Evolutionary conservation across 2,797 vertebrate genomes (phyloP).

Genomic region (Halcyon leucocephala): DNA sequence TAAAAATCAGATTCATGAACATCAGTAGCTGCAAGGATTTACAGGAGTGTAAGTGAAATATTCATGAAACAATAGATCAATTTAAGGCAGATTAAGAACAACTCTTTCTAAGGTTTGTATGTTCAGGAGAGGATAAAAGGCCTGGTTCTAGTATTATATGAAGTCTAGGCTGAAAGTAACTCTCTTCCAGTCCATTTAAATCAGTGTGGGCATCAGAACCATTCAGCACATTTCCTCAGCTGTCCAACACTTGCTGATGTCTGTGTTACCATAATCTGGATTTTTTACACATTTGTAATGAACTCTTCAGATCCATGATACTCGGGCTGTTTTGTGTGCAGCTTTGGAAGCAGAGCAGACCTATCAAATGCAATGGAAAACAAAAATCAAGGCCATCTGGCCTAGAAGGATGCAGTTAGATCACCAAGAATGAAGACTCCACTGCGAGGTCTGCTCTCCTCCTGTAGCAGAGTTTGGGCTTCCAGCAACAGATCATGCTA

Average conservation of each 20-base stretch:
- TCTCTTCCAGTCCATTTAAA: background rate
- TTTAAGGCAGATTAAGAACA: background rate
- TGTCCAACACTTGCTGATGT: slow-evolving; percentile 22
- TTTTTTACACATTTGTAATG: slow-evolving; percentile 43
- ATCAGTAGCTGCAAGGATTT: background rate
- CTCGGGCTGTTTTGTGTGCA: slow-evolving; percentile 14
- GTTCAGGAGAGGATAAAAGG: background rate
- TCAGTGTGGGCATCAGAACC: background rate
- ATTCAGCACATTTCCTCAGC: slow-evolving; percentile 1
- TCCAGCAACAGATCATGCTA: background rate
- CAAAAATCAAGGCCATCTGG: slow-evolving; percentile 35
- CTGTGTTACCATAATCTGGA: slow-evolving; percentile 10
- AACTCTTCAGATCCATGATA: slow-evolving; percentile 24
- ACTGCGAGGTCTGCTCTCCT: background rate
- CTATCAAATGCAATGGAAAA: slow-evolving; percentile 54
- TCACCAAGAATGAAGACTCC: slow-evolving; percentile 3
- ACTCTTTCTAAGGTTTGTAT: background rate
- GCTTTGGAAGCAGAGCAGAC: slow-evolving; percentile 48
- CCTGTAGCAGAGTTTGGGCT: background rate
- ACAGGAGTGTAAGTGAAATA: background rate
- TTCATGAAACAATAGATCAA: background rate
- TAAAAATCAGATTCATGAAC: background rate
- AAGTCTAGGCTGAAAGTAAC: background rate
- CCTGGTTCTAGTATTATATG: background rate
- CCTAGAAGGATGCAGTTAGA: slow-evolving; percentile 33